These are phyloP conservation scores for Lochmaea crataegi DNA, from an alignment of 2,888 invertebrate genomes.

Conservation along the genomic window DNA sequence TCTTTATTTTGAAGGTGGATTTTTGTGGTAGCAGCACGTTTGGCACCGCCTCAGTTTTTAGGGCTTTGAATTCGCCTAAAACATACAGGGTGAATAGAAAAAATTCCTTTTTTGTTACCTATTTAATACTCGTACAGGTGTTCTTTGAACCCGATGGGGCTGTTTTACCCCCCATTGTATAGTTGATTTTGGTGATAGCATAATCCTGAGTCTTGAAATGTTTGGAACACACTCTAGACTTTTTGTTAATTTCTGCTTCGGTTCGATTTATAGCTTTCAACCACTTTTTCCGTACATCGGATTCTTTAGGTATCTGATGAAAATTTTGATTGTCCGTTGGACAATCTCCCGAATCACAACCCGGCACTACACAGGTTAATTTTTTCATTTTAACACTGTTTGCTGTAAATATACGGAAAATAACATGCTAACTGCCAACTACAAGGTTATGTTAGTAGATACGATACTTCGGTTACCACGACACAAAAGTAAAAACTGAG, in stretches of 20 bases:
- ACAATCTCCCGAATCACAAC: slow-evolving; percentile 35
- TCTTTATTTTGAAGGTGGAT: slow-evolving; percentile 47
- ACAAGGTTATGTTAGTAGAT: slow-evolving; percentile 44
- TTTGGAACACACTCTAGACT: slow-evolving; percentile 44
- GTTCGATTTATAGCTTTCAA: slow-evolving; percentile 72
- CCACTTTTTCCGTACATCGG: slow-evolving; percentile 53
- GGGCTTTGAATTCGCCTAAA: slow-evolving; percentile 44
- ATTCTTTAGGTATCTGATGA: slow-evolving; percentile 49
- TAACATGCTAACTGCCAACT: slow-evolving; percentile 39
- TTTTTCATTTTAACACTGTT: slow-evolving; percentile 39
- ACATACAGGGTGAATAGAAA: slow-evolving; percentile 42
- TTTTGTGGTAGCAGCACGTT: slow-evolving; percentile 42
- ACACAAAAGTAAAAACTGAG: slow-evolving; percentile 36
- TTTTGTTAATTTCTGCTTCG: slow-evolving; percentile 44
- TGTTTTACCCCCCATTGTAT: slow-evolving; percentile 37
- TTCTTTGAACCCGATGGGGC: slow-evolving; percentile 39
- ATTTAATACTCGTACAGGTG: slow-evolving; percentile 38
- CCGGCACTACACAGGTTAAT: slow-evolving; percentile 42
- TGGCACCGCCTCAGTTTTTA: slow-evolving; percentile 45
- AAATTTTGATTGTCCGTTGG: slow-evolving; percentile 32
- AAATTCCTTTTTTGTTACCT: slow-evolving; percentile 9
- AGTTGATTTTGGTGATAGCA: slow-evolving; percentile 40
- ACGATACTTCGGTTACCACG: slow-evolving; percentile 37
- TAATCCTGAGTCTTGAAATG: slow-evolving; percentile 45
- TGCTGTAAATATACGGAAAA: slow-evolving; percentile 33